Base-by-base conservation (phyloP, 2,888 invertebrate genomes). In the Herminia tarsipennalis region DNA sequence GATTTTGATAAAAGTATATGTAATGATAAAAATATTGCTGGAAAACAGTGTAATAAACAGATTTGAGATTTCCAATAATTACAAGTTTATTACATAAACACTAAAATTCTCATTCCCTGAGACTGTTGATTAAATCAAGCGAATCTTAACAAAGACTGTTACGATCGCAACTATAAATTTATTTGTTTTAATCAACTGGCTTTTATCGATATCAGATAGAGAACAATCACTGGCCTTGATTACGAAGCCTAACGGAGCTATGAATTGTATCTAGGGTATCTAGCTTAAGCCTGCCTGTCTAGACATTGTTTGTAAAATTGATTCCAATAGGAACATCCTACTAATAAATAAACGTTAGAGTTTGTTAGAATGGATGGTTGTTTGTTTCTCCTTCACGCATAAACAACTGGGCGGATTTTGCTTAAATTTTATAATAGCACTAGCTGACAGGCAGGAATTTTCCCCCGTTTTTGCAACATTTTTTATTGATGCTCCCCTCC, bases 121-220 rank as follows among this genome's bases (percentile, higher is more conserved):
- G 10, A 8, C 9, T 38, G 29, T 38, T 27, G 17, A 29, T 29
- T 14, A 21, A n/a, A 21, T 14, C 5, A 9, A 38, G 14, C 5
- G 9, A 37, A 9, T 18, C 6, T 12, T 9, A 25, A 17, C 12
- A 30, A 28, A 21, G 24, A 32, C 37, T 27, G 13, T 10, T 17
- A 17, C 25, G 12, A 36, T 27, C 5, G 17, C 3, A 32, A 6
- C 33, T 27, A 42, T 40, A 21, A 41, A 43, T 49, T 43, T 8
- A 18, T 20, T 35, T 20, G 25, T 21, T 49, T 49, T 33, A 60
- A 56, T 56, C 33, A 41, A 50, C 35, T 28, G 3, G 20, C 20
- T 44, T 48, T 33, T 20, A 56, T 35, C 21, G 32, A 53, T 53
- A 45, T 42, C 33, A 38, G 22, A n/a, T n/a, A n/a, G n/a, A 47